Base-by-base conservation (phyloP, 2,888 invertebrate species). In the Euplagia quadripunctaria region DNA sequence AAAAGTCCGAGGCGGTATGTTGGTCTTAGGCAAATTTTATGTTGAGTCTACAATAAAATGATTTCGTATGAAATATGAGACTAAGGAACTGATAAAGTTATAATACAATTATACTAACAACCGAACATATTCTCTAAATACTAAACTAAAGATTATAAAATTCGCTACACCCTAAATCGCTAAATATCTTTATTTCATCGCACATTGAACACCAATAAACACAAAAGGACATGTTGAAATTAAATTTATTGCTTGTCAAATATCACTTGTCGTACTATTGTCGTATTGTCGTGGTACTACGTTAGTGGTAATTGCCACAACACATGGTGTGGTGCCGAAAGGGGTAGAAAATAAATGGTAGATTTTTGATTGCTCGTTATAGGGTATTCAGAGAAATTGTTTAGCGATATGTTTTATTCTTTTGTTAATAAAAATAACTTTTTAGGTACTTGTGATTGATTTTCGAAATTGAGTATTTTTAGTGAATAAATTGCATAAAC, bases 211-310 rank as follows among this genome's bases (percentile, higher is more conserved):
- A 91, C 88, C 90, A 92, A 91, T 91, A 86, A 89, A 90, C 89
- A 93, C 92, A 94, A 91, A 88, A 84, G 79, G 72, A 88, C 79
- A 76, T 85, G 86, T 89, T 86, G 83, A 90, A 94, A 94, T 94
- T 91, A 86, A 94, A 95, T 95, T 95, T 94, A 94, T 94, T 90
- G 90, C 92, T 91, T 94, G 94, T 94, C 94, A 94, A 92, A 94
- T 92, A 90, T 88, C 94, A 94, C 93, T 94, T 94, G 93, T 93
- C 73, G 64, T 91, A 84, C 85, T 82, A 82, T 86, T 85, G 88
- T 92, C 58, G 66, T 85, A 91, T 91, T 90, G 91, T 91, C 89
- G 91, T 86, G 71, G 75, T 77, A 84, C 83, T 83, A 79, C 89
- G 87, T 87, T 87, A 85, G 86, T 85, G 89, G 91, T 94, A 96